Base-by-base conservation (phyloP, 64 coral and sea anemone species). In the Exaiptasia diaphana region DNA sequence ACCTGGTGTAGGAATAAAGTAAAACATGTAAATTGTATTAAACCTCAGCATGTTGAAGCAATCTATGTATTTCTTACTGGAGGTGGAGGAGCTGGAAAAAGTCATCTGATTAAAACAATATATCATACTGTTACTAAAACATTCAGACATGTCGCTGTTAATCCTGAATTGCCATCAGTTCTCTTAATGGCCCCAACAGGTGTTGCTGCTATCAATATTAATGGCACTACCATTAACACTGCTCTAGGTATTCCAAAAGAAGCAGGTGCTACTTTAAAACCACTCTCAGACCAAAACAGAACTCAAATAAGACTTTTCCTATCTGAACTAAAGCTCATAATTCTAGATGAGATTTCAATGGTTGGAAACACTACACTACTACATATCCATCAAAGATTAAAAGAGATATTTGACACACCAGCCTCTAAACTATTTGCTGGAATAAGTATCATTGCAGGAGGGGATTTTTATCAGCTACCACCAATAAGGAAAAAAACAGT, bases 341-440 rank as follows among this genome's bases (percentile, higher is more conserved):
- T 68, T 49, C 49, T 87, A 27, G 72, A 53, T 45, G 44, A 77
- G 53, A 87, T 77, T 31, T 87, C 83, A 35, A 87, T 87, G 74
- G 72, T 87, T 62, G 54, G 41, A 65, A 87, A 87, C 26, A 87
- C 57, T 68, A 67, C 83, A 34, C 63, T 77, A 54, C 41, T 87
- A 61, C 83, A 87, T 69, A 61, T 86, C 26, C 69, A 86, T 50
- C 83, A 86, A 50, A 22, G 71, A 76, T 64, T 75, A 57, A 76
- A 64, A 64, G 83, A 87, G 29, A 87, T 87, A 50, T 87, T 87
- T 87, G 71, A 26, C 34, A 87, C 73, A 41, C 32, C 72, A 31
- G 57, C 8, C 53, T 86, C 70, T 20, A 30, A 74, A 38, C 28
- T 86, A 17, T 86, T 83, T 83, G 80, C 79, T 65, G 79, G 79